Conservation (phyloP, 1,140 invertebrate species). For the Leptopilina boulardi region DNA sequence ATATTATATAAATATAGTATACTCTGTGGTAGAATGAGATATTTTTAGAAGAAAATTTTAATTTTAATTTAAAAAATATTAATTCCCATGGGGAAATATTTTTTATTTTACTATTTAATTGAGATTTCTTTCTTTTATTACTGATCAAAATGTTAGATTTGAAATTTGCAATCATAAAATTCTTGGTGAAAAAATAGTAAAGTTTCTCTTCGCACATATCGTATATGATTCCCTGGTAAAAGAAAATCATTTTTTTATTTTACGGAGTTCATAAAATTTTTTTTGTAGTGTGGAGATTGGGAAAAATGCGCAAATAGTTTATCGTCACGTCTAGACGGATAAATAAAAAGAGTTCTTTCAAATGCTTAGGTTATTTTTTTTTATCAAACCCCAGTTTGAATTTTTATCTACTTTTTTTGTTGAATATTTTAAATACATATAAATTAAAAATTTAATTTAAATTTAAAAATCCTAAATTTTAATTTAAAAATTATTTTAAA, state of each 20-base stretch:
- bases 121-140: neutral
- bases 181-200: neutral
- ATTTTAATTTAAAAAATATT: no score
- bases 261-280: slow-evolving; percentile 3
- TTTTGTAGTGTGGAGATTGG: slow-evolving; percentile 9
- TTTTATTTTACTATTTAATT: no score
- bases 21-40: neutral
- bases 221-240: neutral
- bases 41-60: neutral
- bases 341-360: neutral
- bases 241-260: slow-evolving; percentile 9
- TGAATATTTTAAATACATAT: no score
- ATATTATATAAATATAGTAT: neutral
- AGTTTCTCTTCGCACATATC: neutral
- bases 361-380: neutral
- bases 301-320: slow-evolving; percentile 11
- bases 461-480: no score
- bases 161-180: neutral
- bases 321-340: slow-evolving; percentile 13
- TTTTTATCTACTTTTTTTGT: neutral
- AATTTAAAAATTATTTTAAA: no score
- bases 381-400: neutral
- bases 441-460: no score
- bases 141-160: neutral
- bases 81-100: neutral